Evolutionary conservation across 2,888 invertebrate species (phyloP).

Genomic region (Suillia variegata): DNA sequence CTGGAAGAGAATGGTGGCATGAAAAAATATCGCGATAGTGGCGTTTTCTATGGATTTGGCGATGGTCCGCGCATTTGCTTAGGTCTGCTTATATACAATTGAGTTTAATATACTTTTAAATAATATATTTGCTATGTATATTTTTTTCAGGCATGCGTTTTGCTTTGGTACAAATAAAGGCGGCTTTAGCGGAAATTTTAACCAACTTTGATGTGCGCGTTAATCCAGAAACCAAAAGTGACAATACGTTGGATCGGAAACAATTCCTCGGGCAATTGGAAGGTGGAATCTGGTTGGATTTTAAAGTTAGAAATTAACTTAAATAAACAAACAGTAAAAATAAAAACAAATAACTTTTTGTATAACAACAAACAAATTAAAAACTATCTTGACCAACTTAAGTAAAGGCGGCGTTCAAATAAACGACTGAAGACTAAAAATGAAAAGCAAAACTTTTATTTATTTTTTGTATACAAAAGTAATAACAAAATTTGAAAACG

Average conservation of each 20-base stretch:
- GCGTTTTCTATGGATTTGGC: constrained; percentile 44
- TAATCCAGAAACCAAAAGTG: background rate
- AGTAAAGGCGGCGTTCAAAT: too few species aligned
- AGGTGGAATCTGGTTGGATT: constrained; percentile 30
- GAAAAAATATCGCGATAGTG: constrained; percentile 46
- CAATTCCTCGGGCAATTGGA: background rate
- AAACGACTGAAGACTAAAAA: too few species aligned
- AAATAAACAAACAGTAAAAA: too few species aligned
- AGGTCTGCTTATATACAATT: too few species aligned
- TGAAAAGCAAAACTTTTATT: too few species aligned
- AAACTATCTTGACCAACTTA: too few species aligned
- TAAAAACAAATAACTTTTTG: too few species aligned
- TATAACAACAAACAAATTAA: too few species aligned
- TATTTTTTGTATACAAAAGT: too few species aligned
- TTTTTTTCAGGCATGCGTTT: constrained; percentile 5
- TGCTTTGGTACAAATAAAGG: background rate
- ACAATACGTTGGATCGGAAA: background rate
- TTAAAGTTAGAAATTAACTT: constrained; percentile 26
- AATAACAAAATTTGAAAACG: too few species aligned
- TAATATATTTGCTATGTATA: too few species aligned
- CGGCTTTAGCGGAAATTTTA: background rate
- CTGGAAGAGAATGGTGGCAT: constrained; percentile 38
- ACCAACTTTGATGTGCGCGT: background rate
- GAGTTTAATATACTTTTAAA: too few species aligned
- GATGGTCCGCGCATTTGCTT: constrained; percentile 48